Base-by-base conservation (phyloP, 35 echinoderm and acorn worm species). In the Holothuria glaberrima region DNA sequence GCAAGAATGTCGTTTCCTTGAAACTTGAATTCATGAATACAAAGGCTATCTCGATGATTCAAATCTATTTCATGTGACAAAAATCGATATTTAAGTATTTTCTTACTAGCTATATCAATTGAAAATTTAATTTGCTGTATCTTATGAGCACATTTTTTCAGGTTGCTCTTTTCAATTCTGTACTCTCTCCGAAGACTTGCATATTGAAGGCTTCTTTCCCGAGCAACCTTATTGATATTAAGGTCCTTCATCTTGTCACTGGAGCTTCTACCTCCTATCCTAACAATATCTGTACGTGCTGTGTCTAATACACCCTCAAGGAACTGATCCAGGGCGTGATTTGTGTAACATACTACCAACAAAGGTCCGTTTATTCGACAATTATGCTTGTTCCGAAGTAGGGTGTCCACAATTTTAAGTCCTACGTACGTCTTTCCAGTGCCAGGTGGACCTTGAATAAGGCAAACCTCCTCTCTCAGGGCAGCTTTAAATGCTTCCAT, bases 371-470 rank as follows among this genome's bases (percentile, higher is more conserved):
- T 21, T n/a, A 65, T 60, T 28, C n/a, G 27, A 86, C 86, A 92
- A 35, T 30, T 28, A 36, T 88, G 21, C 12, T 75, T 48, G 74
- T 94, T 94, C 30, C 28, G 24, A 16, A 97, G 72, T 34, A 97
- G 67, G 26, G 87, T 89, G 48, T 94, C 35, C 61, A 97, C 75
- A 22, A 97, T 88, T 45, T 85, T 83, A 54, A 94, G 60, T 18
- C 95, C 95, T 28, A 97, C 69, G 38, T 91, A 92, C 5, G 92
- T 94, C 71, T 97, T 97, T 18, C 95, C 95, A 30, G 95, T 97
- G 35, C 92, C 95, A 18, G 95, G 95, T 30, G 89, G 92, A 28
- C 95, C 95, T 81, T 91, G 86, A 52, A 97, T 97, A 21, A 92
- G 61, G 9, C 89, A 72, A 12, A 97, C 20, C 58, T 97, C 95